Percentiles rank a stretch among this genome's conserved stretches.
Conservation (phyloP, 2,113 vertebrate species). For the Hoplias malabaricus region DNA sequence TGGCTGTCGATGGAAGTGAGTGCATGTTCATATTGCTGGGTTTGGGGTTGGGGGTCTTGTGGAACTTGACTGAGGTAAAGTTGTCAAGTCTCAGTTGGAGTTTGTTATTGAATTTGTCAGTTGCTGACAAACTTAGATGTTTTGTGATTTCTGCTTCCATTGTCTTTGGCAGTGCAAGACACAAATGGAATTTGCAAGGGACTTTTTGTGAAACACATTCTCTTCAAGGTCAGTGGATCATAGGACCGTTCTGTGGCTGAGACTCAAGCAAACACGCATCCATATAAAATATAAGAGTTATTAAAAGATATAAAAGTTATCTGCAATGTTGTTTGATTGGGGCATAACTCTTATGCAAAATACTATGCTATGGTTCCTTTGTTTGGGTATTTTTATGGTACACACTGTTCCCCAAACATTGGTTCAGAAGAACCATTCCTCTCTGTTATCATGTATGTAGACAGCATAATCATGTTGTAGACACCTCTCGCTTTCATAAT, state of each 20-base stretch:
- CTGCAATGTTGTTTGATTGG: neutral
- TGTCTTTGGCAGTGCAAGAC: constrained; percentile 7
- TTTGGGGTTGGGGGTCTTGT: neutral
- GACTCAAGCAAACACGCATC: neutral
- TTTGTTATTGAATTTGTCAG: neutral
- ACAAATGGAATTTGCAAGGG: constrained; percentile 5
- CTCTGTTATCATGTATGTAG: no score
- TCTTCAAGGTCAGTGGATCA: constrained; percentile 14
- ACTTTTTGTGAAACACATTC: neutral
- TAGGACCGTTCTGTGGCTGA: neutral
- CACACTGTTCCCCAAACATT: no score
- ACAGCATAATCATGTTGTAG: neutral
- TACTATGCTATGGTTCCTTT: neutral
- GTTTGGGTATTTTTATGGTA: no score
- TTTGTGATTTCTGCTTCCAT: neutral
- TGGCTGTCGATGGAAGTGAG: constrained; percentile 94
- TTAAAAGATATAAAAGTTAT: no score
- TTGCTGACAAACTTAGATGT: neutral
- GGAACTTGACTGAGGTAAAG: neutral
- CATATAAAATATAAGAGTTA: neutral
- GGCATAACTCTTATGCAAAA: neutral
- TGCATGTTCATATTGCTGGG: constrained; percentile 16
- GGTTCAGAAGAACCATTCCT: no score
- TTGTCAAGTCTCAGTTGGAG: neutral
- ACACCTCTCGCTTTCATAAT: no score